Evolutionary conservation across 2,888 invertebrate genomes (phyloP), one percentile per base, ranked within the genome.

Genomic region (Pristionchus fissidentatus): DNA sequence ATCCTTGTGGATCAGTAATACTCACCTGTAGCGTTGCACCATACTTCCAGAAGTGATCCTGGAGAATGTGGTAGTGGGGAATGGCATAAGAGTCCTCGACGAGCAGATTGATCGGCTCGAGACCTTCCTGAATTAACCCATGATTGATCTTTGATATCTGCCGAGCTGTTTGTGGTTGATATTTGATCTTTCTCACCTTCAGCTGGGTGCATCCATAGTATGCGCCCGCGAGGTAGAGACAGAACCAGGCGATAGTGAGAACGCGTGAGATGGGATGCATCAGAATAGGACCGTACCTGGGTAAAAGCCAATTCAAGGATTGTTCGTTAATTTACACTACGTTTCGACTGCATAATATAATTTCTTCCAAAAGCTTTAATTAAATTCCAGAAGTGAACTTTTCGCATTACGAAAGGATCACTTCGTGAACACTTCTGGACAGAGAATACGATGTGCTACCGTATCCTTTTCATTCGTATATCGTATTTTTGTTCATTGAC

Each of bases 21-120:
- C 29, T 13, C 35, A 88, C 89, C 85, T 91, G 92, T 1, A 92
- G 87, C 43, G 89, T 86, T 3, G 90, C 88, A 26, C 92, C 92
- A 82, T 92, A 92, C 73, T 90, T 89, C 92, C 92, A 92, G 84
- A 92, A 92, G 86, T 92, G 91, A 41, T 89, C 85, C 52, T 90
- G 89, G 46, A 90, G 85, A 5, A 87, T 80, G 29, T 85, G 87
- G 77, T 92, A 92, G 85, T 92, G 92, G 5, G 92, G 92, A 78
- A 92, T 89, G 15, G 92, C 92, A 81, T 91, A 92, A 7, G 91
- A 91, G 75, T 92, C 92, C 73, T 88, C 85, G 13, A 92, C 91
- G 3, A 92, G 87, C 66, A 92, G 84, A 83, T 92, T 92, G 35
- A 92, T 87, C 32, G 92, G 92, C 84, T 92, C 91, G 38, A 92